Conservation (phyloP, 2,113 vertebrate species). For the Chlorodrepanis virens region DNA sequence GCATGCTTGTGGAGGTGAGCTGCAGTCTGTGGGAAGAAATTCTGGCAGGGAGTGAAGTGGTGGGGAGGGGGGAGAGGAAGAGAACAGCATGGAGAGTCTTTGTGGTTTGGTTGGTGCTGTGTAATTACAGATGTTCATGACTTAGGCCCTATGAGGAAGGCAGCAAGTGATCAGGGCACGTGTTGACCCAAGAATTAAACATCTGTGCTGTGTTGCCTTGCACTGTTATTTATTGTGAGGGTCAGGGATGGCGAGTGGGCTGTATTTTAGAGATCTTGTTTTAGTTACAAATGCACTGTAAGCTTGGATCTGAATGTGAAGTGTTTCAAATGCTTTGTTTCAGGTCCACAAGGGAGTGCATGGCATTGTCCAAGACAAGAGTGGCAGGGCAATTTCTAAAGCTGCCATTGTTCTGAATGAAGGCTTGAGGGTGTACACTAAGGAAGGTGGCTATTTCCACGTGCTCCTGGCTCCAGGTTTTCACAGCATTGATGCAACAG, state of each 20-base stretch:
- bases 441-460: constrained; percentile 90
- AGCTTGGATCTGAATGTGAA: fast-evolving
- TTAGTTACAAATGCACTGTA: background rate
- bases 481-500: constrained; percentile 86
- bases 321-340: background rate
- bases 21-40: background rate
- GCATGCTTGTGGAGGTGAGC: constrained; percentile 96
- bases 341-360: constrained; percentile 95
- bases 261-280: background rate
- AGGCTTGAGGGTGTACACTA: constrained; percentile 79
- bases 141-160: background rate
- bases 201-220: background rate
- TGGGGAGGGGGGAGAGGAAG: background rate
- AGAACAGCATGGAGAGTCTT: background rate
- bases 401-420: constrained; percentile 87
- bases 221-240: background rate
- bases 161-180: background rate
- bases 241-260: background rate
- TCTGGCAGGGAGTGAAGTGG: background rate
- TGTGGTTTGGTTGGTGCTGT: background rate
- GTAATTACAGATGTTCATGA: background rate
- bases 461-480: constrained; percentile 89
- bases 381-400: constrained; percentile 87
- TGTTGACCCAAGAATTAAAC: background rate
- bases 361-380: constrained; percentile 88